Conservation (phyloP, 2,113 vertebrate genomes). For the Neodon shergylaensis region DNA sequence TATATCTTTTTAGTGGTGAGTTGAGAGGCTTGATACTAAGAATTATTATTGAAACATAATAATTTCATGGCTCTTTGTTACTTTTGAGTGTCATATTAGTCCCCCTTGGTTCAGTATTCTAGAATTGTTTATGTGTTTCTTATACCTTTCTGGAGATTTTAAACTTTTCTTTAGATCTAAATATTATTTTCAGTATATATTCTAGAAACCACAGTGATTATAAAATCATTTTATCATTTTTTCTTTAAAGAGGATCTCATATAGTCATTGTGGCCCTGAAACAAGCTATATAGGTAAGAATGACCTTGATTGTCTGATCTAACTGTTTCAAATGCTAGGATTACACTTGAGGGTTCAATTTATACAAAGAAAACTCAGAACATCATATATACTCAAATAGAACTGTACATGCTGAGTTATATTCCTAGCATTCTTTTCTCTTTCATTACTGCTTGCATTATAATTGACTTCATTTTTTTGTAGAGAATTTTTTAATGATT, state of each 20-base stretch:
- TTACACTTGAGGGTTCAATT: not conserved
- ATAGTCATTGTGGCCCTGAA: not conserved
- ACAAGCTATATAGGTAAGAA: too few species aligned
- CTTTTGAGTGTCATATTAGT: not conserved
- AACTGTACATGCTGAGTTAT: not conserved
- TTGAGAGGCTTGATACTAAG: not conserved
- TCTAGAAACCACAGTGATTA: not conserved
- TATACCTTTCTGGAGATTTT: not conserved
- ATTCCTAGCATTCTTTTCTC: not conserved
- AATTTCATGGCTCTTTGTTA: not conserved
- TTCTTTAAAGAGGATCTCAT: not conserved
- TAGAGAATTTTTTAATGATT: too few species aligned
- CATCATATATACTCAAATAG: not conserved
- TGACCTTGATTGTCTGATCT: not conserved
- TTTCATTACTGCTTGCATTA: not conserved
- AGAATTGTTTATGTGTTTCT: not conserved
- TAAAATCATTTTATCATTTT: not conserved
- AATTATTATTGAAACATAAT: not conserved
- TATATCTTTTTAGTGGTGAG: not conserved
- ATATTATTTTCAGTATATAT: too few species aligned
- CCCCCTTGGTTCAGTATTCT: not conserved
- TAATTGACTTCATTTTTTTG: not conserved
- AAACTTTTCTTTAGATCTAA: not conserved
- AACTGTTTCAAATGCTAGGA: not conserved
- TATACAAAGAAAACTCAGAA: not conserved